A percentile compares a stretch with the other conserved stretches of the same genome.
phyloP scores from a whole-genome alignment of 2,797 vertebrate species.

The Catamblyrhynchus diadema region DNA sequence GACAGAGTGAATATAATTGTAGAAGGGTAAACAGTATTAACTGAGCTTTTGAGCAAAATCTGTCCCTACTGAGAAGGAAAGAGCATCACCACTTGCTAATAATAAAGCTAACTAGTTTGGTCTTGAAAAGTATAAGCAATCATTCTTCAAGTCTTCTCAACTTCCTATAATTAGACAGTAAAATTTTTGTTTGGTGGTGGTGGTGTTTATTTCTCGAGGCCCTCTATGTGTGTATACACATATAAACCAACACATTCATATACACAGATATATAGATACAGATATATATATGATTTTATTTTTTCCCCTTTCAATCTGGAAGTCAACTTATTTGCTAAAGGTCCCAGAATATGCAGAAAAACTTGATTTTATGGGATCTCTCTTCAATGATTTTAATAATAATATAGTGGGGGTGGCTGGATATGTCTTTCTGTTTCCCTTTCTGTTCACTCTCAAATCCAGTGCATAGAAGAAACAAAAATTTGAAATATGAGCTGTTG shows the following conservation, averaged over 20 bases:
- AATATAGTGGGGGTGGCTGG: neutral
- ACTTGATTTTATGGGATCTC: neutral
- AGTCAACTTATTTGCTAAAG: neutral
- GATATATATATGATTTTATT: neutral
- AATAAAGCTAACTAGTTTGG: neutral
- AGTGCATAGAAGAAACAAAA: neutral
- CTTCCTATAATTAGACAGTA: neutral
- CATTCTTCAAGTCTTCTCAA: neutral
- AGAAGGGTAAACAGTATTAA: neutral
- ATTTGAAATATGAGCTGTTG: neutral
- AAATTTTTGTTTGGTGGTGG: neutral
- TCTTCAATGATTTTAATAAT: neutral
- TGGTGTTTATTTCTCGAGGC: neutral
- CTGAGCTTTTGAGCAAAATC: neutral
- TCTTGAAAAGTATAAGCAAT: neutral
- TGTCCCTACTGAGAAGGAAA: neutral
- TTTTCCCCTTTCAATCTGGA: neutral
- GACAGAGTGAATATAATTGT: neutral
- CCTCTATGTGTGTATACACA: neutral
- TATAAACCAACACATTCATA: neutral
- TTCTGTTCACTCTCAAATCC: neutral
- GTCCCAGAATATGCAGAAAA: neutral
- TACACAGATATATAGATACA: neutral
- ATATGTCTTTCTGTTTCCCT: neutral
- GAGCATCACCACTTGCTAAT: neutral